Base-by-base conservation (phyloP, 2,797 vertebrate genomes). In the Falco cherrug region DNA sequence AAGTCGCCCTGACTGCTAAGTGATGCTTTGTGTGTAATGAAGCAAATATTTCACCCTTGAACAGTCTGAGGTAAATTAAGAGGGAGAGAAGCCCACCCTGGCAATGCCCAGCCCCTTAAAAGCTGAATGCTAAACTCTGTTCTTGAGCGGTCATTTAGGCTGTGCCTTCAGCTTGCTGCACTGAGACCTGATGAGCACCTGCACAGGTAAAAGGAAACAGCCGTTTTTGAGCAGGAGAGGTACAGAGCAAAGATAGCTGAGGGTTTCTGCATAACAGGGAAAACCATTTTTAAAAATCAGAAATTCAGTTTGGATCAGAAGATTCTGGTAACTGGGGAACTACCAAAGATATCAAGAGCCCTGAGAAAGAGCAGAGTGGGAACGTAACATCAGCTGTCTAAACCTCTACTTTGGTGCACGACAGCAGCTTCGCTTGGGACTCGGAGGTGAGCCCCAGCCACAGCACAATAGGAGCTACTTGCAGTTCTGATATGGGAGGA, bases 301-400 rank as follows among this genome's bases (percentile, higher is more conserved):
- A 91, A 86, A 88, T 41, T 39, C 35, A 25, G 56, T 83, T 68
- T 71, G 50, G 60, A 79, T 65, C 45, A 89, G 57, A 87, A 91
- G 39, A 64, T 77, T 70, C 60, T 68, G n/a, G 37, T 82, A 87
- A 56, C 26, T 50, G 33, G 10, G 26, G 33, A 87, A 69, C 60
- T 50, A 48, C 14, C 0, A 2, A 81, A 47, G 39, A 53, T 24
- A 67, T 4, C 63, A 60, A 61, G 53, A 90, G 48, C 35, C 37
- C 67, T n/a, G 35, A 84, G 60, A 76, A 82, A 80, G 56, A 80
- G 57, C 75, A 77, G 59, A 73, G 51, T 3, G 10, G 14, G 22
- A 71, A 59, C 8, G 28, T 63, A 50, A 75, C 17, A 24, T 68
- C 16, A 89, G 83, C 50, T 9, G 18, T 43, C 64, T 35, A 67